A percentile compares a stretch with the other conserved stretches of the same genome.
These are phyloP conservation scores for Unio pictorum DNA, from an alignment of 2,888 invertebrate genomes.

Conservation along the genomic window DNA sequence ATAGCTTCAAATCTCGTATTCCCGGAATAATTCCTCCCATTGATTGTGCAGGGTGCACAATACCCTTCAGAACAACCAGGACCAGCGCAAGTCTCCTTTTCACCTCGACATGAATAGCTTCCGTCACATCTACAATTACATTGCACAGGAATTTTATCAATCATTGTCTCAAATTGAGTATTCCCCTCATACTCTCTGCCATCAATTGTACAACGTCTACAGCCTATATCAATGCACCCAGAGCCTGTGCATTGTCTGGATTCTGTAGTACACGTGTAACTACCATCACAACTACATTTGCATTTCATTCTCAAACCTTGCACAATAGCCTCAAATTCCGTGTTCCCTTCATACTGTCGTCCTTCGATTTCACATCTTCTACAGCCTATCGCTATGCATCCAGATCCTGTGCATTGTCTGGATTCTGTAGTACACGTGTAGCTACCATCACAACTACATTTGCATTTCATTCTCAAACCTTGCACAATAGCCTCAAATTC, in stretches of 20 bases:
- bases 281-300: conserved; percentile 9
- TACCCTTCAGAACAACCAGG: conserved; percentile 7
- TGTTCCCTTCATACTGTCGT: no score
- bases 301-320: conserved; percentile 6
- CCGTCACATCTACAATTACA: conserved; percentile 20
- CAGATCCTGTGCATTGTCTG: no score
- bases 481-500: conserved; percentile 13
- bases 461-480: no score
- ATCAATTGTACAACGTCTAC: conserved; percentile 13
- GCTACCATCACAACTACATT: no score
- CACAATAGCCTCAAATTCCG: no score
- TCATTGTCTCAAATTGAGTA: not conserved
- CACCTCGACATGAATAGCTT: conserved; percentile 15
- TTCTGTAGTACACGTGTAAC: conserved; percentile 7
- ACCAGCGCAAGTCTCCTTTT: conserved; percentile 10
- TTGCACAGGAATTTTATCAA: conserved; percentile 11
- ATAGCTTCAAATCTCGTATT: conserved; percentile 15
- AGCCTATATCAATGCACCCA: conserved; percentile 13
- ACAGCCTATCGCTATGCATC: no score
- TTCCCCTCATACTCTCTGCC: not conserved
- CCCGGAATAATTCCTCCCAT: conserved; percentile 12
- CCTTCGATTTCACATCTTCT: no score
- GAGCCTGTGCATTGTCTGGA: conserved; percentile 17
- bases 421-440: no score
- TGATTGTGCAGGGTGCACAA: conserved; percentile 22